These are phyloP conservation scores for Rhingia campestris DNA, from an alignment of 2,888 invertebrate genomes.

Conservation along the genomic window DNA sequence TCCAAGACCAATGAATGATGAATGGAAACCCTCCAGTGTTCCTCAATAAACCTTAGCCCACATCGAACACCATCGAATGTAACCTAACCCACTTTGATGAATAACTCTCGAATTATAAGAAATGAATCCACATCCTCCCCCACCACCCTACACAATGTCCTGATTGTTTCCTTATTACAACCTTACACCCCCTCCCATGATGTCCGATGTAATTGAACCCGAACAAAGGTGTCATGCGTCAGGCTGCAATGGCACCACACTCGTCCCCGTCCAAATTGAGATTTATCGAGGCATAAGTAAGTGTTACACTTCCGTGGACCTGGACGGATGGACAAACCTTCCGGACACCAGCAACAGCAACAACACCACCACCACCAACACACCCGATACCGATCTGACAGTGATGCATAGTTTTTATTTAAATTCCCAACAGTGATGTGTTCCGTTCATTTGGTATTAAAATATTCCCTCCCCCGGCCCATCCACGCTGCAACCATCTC, in stretches of 20 bases:
- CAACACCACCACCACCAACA: neutral
- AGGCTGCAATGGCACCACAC: conserved; percentile 41
- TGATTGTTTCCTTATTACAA: conserved; percentile 51
- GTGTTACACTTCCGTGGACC: conserved; percentile 71
- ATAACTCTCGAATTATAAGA: conserved; percentile 36
- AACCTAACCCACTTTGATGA: conserved; percentile 50
- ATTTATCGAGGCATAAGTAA: conserved; percentile 67
- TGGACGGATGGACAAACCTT: conserved; percentile 44
- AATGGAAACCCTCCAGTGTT: neutral
- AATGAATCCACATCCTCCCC: conserved; percentile 26
- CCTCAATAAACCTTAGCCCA: conserved; percentile 1
- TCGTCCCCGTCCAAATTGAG: conserved; percentile 54
- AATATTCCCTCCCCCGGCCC: conserved; percentile 57
- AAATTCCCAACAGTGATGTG: conserved; percentile 72
- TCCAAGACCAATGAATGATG: too few species aligned
- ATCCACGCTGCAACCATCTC: neutral
- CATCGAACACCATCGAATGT: neutral
- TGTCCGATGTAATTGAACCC: conserved; percentile 61
- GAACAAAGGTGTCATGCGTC: conserved; percentile 64
- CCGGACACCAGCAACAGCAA: conserved; percentile 31
- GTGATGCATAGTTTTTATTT: conserved; percentile 74
- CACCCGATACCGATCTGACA: conserved; percentile 69
- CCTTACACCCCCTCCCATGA: conserved; percentile 5
- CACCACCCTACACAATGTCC: conserved; percentile 12
- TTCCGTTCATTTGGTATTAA: conserved; percentile 71